Base-by-base conservation (phyloP, 2,797 vertebrate genomes). In the Zenarchopterus dispar region DNA sequence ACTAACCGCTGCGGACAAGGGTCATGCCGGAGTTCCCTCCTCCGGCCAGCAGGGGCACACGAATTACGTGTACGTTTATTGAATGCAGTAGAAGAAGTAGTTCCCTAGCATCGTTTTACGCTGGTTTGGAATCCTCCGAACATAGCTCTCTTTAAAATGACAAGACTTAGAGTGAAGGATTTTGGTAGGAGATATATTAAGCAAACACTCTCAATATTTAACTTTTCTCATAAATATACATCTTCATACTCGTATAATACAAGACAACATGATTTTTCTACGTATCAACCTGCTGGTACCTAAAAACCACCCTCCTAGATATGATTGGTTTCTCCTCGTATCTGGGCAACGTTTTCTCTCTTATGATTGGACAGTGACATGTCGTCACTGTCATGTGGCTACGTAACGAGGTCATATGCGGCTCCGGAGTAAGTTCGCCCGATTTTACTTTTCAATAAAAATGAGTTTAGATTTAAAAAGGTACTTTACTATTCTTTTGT, bases 31-130 rank as follows among this genome's bases (percentile, higher is more conserved):
- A 28, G 2, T 39, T 24, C 0, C 5, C 44, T 60, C 67, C 45
- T 81, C 81, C 82, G 8, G 3, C 78, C 85, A 72, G 49, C 17
- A 80, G 87, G 46, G 85, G 80, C 79, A 31, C 28, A 1, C 48
- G 15, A 47, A 33, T 5, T 4, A 16, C 43, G 2, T 0, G 6
- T 0, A 16, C 31, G 13, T 18, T 1, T 8, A 10, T 44, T 16
- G 0, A 24, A 6, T 11, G 8, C 5, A 1, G 5, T 3, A 44
- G 5, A 64, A 56, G 53, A 82, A 67, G 69, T 56, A 55, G 15
- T 43, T 55, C 28, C 31, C 31, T 1, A 2, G 36, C 36, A 39
- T n/a, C n/a, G n/a, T n/a, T n/a, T n/a, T n/a, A n/a, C 8, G 2
- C 1, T 39, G 21, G 28, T 28, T 36, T 0, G 1, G 5, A 13